Conservation (phyloP, 1,140 invertebrate species). For the Maconellicoccus hirsutus region DNA sequence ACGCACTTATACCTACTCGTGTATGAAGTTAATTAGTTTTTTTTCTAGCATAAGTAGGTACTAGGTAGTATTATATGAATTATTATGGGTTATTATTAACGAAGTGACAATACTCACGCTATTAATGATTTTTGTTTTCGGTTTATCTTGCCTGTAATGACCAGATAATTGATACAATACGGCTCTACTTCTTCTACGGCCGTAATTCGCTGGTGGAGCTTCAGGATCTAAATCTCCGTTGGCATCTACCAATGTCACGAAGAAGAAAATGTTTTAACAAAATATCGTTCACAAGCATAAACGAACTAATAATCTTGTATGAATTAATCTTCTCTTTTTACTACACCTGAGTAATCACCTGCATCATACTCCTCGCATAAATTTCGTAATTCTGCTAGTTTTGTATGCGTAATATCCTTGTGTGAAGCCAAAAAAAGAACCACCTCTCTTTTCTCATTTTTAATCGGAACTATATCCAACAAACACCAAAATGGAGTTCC, state of each 20-base stretch:
- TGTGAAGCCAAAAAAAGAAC: constrained; percentile 91
- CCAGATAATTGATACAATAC: constrained; percentile 93
- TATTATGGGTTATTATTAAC: no score
- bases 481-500: constrained; percentile 89
- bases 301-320: no score
- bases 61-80: no score
- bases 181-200: constrained; percentile 76
- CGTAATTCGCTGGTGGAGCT: constrained; percentile 77
- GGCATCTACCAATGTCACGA: constrained; percentile 46
- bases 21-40: no score
- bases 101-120: not conserved
- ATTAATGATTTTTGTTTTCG: constrained; percentile 46
- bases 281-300: not conserved
- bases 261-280: not conserved
- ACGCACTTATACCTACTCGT: no score
- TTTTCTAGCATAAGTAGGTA: no score
- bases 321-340: no score
- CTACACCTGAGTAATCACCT: constrained; percentile 20
- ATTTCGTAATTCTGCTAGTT: constrained; percentile 58
- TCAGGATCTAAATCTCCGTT: constrained; percentile 67
- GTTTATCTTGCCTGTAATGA: constrained; percentile 84
- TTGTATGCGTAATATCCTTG: constrained; percentile 89
- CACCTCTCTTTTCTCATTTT: constrained; percentile 95
- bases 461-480: constrained; percentile 94
- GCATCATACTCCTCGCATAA: constrained; percentile 24